phyloP scores from a whole-genome alignment of 2,888 invertebrate genomes.

The Azorinus chamasolen region DNA sequence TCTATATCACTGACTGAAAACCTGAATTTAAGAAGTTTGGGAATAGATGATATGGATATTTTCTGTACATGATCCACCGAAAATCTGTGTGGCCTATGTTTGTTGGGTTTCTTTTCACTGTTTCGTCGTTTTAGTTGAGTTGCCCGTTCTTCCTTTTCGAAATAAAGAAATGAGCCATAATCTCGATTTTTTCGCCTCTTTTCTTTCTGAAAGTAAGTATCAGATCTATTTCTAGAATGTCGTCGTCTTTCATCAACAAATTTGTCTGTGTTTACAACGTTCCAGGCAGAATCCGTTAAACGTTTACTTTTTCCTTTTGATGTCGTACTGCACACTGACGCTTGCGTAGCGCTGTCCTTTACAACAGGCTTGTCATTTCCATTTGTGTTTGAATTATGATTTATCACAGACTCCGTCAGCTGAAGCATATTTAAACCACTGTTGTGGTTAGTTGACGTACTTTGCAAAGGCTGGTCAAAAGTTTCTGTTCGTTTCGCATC shows the following conservation, averaged over 20 bases:
- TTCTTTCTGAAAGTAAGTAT: conserved; percentile 31
- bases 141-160: conserved; percentile 32
- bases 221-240: conserved; percentile 7
- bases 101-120: conserved; percentile 2
- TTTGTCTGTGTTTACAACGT: too few species aligned
- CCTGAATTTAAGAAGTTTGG: conserved; percentile 43
- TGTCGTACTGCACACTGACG: neutral
- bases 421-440: neutral
- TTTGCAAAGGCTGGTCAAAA: neutral
- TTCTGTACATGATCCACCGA: conserved; percentile 50
- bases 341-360: neutral
- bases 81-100: conserved; percentile 4
- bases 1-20: conserved; percentile 50
- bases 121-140: neutral
- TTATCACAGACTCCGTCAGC: neutral
- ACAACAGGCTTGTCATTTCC: neutral
- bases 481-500: neutral
- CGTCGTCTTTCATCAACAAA: neutral
- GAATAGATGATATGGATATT: conserved; percentile 40
- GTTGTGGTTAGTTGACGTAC: neutral
- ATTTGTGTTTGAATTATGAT: conserved; percentile 1
- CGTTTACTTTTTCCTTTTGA: neutral
- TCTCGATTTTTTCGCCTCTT: conserved; percentile 39
- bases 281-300: neutral
- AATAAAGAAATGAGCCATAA: conserved; percentile 63